These are phyloP conservation scores for Epizoanthus scotinus DNA, from an alignment of 92 coral and sea anemone genomes.

Conservation along the genomic window DNA sequence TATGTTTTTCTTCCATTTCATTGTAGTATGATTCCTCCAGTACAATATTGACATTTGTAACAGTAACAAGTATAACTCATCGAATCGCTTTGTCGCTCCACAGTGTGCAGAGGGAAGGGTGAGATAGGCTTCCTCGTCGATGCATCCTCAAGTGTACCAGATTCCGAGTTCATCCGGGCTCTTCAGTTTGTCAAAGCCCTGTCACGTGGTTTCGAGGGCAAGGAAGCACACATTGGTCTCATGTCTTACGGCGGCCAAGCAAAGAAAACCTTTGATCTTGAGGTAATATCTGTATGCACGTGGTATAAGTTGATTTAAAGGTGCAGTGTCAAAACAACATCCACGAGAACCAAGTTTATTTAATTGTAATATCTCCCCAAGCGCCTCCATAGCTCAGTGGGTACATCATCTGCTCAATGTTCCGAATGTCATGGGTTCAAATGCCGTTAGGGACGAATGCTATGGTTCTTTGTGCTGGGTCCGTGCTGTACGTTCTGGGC, in stretches of 20 bases:
- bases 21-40: background rate
- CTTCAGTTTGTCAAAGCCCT: constrained; percentile 81
- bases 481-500: too few species aligned
- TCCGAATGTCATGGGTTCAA: too few species aligned
- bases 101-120: constrained; percentile 84
- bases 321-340: too few species aligned
- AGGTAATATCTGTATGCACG: constrained; percentile 1
- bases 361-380: too few species aligned
- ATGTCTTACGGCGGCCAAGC: constrained; percentile 78
- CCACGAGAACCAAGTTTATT: too few species aligned
- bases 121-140: constrained; percentile 90
- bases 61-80: background rate
- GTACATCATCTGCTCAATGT: too few species aligned
- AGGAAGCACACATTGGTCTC: constrained; percentile 62
- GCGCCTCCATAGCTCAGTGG: too few species aligned
- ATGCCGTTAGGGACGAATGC: too few species aligned
- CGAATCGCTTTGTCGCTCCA: background rate
- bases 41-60: background rate
- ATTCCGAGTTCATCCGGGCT: constrained; percentile 74
- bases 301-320: too few species aligned
- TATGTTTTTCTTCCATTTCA: background rate
- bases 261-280: constrained; percentile 60
- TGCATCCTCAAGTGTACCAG: constrained; percentile 81
- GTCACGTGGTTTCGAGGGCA: constrained; percentile 78
- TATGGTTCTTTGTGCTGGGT: too few species aligned